These are phyloP conservation scores for Typhlichthys subterraneus DNA, from an alignment of 2,797 vertebrate genomes.

Conservation along the genomic window DNA sequence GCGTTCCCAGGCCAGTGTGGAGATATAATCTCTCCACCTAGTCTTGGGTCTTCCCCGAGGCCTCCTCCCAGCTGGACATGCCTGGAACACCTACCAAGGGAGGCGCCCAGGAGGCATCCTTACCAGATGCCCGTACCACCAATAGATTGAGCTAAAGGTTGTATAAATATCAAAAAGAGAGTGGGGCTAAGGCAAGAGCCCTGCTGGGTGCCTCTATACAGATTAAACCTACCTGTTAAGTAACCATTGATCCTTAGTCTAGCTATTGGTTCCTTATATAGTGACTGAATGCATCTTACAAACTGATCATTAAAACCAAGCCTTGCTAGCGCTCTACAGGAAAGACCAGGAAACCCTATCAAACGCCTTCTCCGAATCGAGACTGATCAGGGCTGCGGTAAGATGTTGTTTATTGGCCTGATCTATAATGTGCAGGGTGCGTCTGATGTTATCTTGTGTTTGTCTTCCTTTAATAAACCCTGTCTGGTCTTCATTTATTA, in stretches of 20 bases:
- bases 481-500: neutral
- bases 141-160: neutral
- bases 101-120: too few species aligned
- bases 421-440: neutral
- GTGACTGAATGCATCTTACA: slow-evolving; percentile 4
- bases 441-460: slow-evolving; percentile 1
- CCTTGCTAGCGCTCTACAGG: slow-evolving; percentile 7
- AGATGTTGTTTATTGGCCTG: slow-evolving; percentile 7
- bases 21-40: too few species aligned
- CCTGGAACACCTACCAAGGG: too few species aligned
- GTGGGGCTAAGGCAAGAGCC: slow-evolving; percentile 10
- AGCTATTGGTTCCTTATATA: slow-evolving; percentile 8
- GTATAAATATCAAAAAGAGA: slow-evolving; percentile 5
- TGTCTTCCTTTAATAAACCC: neutral
- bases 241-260: slow-evolving; percentile 16
- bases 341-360: slow-evolving; percentile 9
- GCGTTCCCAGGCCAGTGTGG: too few species aligned
- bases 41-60: too few species aligned
- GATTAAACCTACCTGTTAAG: slow-evolving; percentile 4
- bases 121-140: too few species aligned
- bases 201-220: slow-evolving; percentile 11
- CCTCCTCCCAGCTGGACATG: too few species aligned
- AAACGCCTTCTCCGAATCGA: neutral
- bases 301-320: slow-evolving; percentile 10
- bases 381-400: slow-evolving; percentile 4